These are phyloP conservation scores for Meloidogyne chitwoodi DNA, from an alignment of 1,140 invertebrate species.

Conservation along the genomic window DNA sequence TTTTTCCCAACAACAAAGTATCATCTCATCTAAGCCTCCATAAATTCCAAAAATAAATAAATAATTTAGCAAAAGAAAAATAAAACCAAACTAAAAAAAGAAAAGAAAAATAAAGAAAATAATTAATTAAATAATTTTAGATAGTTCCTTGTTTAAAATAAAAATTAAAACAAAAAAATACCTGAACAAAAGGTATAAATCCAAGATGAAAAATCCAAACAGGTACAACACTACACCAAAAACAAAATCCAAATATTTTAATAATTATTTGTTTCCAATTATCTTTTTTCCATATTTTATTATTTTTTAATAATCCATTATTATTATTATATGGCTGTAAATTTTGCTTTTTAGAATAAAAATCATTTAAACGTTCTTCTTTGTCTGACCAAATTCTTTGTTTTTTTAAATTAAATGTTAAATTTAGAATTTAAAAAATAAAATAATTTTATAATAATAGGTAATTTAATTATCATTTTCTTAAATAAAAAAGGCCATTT, in stretches of 20 bases:
- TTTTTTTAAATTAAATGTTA: not conserved
- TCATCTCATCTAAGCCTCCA: conserved; percentile 38
- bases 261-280: conserved; percentile 27
- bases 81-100: conserved; percentile 33
- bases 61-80: conserved; percentile 43
- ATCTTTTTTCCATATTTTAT: conserved; percentile 29
- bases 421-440: too few species aligned
- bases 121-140: too few species aligned
- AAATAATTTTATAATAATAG: too few species aligned
- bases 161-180: conserved; percentile 9
- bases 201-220: conserved; percentile 52
- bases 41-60: conserved; percentile 42
- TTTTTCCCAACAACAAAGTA: conserved; percentile 32
- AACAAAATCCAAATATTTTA: conserved; percentile 54
- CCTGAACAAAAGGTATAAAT: conserved; percentile 53
- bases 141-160: too few species aligned
- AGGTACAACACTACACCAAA: conserved; percentile 49
- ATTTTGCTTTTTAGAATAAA: conserved; percentile 48
- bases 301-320: conserved; percentile 12
- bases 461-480: too few species aligned
- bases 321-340: conserved; percentile 36
- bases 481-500: too few species aligned
- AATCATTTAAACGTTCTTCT: conserved; percentile 44
- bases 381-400: conserved; percentile 50
- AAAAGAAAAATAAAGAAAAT: not conserved